Evolutionary conservation across 2,797 vertebrate genomes (phyloP).

Genomic region (Avahi laniger): DNA sequence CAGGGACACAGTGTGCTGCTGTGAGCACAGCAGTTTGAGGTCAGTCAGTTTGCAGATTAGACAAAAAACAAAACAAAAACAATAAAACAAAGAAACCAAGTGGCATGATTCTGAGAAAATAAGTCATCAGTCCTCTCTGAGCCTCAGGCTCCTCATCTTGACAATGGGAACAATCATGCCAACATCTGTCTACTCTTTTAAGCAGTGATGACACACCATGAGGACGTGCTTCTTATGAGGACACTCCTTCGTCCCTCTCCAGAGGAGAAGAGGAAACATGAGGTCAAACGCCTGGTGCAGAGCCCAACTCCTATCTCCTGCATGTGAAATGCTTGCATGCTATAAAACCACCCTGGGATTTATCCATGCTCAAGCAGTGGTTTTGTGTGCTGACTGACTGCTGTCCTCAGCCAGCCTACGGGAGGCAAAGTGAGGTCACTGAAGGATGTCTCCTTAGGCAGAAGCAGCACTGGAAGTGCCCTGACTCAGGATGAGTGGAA

Average conservation of each 20-base stretch:
- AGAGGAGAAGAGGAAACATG: background rate
- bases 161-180: background rate
- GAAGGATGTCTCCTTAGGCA: background rate
- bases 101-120: background rate
- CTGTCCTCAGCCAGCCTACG: background rate
- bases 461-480: background rate
- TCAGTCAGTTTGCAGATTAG: background rate
- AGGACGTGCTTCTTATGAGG: background rate
- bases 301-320: background rate
- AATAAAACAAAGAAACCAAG: background rate
- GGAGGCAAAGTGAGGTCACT: background rate
- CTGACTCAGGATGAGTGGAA: background rate
- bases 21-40: background rate
- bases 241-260: background rate
- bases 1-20: rapidly evolving
- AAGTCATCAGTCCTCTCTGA: background rate
- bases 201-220: background rate
- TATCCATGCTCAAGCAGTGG: background rate
- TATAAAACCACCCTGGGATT: background rate
- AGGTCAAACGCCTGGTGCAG: rapidly evolving
- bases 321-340: background rate
- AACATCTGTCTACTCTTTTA: background rate
- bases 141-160: background rate
- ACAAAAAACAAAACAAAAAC: background rate
- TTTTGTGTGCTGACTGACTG: background rate